A percentile compares a stretch with the other conserved stretches of the same genome.
phyloP scores from a whole-genome alignment of 1,140 invertebrate species.

The Diorhabda sublineata region DNA sequence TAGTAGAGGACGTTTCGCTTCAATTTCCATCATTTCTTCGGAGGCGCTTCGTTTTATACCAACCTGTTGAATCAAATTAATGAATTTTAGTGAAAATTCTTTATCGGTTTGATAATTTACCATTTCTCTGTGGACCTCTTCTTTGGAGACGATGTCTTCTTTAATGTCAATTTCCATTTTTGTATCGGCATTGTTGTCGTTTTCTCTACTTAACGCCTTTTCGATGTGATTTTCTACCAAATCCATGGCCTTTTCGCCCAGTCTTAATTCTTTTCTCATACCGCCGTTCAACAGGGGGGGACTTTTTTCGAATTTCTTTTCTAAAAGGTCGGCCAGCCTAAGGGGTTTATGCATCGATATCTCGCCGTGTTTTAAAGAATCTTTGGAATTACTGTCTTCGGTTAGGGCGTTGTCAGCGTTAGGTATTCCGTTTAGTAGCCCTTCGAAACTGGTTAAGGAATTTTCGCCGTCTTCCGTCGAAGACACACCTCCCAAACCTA shows the following conservation, averaged over 20 bases:
- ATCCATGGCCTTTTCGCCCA: conserved; percentile 60
- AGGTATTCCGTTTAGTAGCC: conserved; percentile 57
- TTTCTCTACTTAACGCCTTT: conserved; percentile 49
- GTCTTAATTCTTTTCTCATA: conserved; percentile 56
- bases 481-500: conserved; percentile 47
- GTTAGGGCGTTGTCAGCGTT: conserved; percentile 53
- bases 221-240: conserved; percentile 60
- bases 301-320: conserved; percentile 60
- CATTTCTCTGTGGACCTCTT: not conserved
- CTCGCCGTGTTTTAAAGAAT: conserved; percentile 48
- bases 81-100: not conserved
- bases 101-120: not conserved
- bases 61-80: conserved; percentile 7
- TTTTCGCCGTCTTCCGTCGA: conserved; percentile 57
- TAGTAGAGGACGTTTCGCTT: conserved; percentile 51
- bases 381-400: conserved; percentile 54
- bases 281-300: conserved; percentile 57
- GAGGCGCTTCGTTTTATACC: conserved; percentile 47
- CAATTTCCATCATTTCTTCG: conserved; percentile 46
- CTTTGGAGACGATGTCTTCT: conserved; percentile 17
- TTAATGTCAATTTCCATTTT: conserved; percentile 20
- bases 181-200: conserved; percentile 35
- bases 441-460: conserved; percentile 59
- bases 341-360: conserved; percentile 48
- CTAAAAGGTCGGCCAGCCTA: conserved; percentile 66